Evolutionary conservation across 2,888 invertebrate species (phyloP).

Genomic region (Drosophila tanythrix): DNA sequence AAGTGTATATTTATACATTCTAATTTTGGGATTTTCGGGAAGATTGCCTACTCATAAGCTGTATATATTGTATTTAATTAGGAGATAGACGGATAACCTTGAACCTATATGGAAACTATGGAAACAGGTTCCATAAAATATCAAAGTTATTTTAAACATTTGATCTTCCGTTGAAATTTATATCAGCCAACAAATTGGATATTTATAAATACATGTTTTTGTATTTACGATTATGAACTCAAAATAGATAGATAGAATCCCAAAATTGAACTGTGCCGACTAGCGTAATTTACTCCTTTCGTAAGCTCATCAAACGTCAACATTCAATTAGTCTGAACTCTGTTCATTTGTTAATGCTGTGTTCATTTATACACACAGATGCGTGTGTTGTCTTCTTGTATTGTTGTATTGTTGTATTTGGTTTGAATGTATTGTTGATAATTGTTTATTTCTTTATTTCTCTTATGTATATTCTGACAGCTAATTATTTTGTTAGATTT

Average conservation of each 20-base stretch:
- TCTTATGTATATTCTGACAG: slow-evolving; percentile 67
- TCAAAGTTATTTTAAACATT: neutral
- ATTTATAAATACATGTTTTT: neutral
- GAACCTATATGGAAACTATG: neutral
- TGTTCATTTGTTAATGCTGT: slow-evolving; percentile 18
- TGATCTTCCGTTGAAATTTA: neutral
- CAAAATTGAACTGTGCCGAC: slow-evolving; percentile 1
- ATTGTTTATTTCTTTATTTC: slow-evolving; percentile 69
- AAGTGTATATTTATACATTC: neutral
- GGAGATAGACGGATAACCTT: neutral
- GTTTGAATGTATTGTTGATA: slow-evolving; percentile 26
- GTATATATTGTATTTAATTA: slow-evolving; percentile 1
- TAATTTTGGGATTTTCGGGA: neutral
- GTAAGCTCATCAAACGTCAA: slow-evolving; percentile 49
- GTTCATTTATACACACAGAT: neutral
- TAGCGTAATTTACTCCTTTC: slow-evolving; percentile 5
- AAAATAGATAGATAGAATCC: neutral
- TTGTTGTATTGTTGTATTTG: neutral
- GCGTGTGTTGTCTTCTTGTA: neutral
- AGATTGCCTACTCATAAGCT: neutral
- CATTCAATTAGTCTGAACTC: slow-evolving; percentile 52
- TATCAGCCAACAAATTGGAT: neutral
- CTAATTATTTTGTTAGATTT: slow-evolving; percentile 78
- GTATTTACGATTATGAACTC: neutral
- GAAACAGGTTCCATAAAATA: neutral